Base-by-base conservation (phyloP, 2,888 invertebrate species). In the Elegia similella region DNA sequence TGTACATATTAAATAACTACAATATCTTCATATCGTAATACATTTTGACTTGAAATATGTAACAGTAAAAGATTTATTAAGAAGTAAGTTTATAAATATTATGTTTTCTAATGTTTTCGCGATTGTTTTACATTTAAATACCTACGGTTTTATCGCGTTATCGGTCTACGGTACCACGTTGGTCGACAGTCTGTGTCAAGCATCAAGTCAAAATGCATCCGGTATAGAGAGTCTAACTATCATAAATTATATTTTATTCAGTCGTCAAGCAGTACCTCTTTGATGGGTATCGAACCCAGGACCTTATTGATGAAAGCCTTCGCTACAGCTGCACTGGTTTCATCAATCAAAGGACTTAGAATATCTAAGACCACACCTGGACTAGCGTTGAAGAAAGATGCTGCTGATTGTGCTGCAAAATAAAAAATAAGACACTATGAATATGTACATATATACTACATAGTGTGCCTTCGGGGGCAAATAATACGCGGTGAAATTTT, bases 311-410 rank as follows among this genome's bases (percentile, higher is more conserved):
- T 78, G 66, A 94, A 89, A 1, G 93, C 92, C 68, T 93, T 92
- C 62, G 93, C 88, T 46, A 95, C 91, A 7, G 94, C 93, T 0
- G 93, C 92, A 0, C 92, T 88, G 0, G 94, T 94, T 65, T 95
- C 95, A 55, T 95, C 94, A 48, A 95, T 93, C 42, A 95, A 93
- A 0, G 95, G 95, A 72, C 92, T 94, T 42, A 95, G 83, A 52
- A 95, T 93, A 64, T 95, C 95, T 78, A 95, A 80, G 3, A 95
- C 93, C 7, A 93, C 83, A 54, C 93, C 87, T 0, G 95, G 93
- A 71, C 95, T 95, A 60, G 93, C 92, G 69, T 95, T 95, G 92
- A 94, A 95, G 88, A 95, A 95, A 6, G 92, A 88, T 0, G 92
- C 92, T n/a, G 95, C 95, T 34, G 95, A 92, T 56, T 93, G 87